A percentile compares a stretch with the other conserved stretches of the same genome.
phyloP scores from a whole-genome alignment of 2,797 vertebrate genomes.

The Syncerus caffer region DNA sequence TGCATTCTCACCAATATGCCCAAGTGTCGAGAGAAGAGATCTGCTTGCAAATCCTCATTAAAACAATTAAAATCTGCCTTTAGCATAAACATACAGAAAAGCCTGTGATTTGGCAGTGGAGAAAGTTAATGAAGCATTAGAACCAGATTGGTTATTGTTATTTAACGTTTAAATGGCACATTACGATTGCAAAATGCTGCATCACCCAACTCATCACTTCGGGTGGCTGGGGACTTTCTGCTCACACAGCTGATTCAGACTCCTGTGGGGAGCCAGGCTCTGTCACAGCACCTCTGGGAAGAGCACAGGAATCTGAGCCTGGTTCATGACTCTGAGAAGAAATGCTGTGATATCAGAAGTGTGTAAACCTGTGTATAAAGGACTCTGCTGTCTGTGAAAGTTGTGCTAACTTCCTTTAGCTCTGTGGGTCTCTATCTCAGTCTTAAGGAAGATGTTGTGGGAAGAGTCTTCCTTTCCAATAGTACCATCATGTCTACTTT shows the following conservation, averaged over 20 bases:
- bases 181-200: background rate
- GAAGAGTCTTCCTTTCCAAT: background rate
- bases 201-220: background rate
- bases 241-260: background rate
- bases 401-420: background rate
- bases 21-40: background rate
- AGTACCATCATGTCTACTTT: background rate
- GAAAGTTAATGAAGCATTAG: constrained; percentile 18
- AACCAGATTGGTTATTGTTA: constrained; percentile 14
- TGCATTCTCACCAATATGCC: background rate
- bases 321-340: background rate
- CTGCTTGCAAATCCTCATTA: constrained; percentile 17
- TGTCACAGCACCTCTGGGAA: background rate
- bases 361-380: background rate
- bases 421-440: background rate
- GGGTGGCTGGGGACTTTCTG: background rate
- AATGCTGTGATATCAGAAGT: background rate
- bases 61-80: constrained; percentile 48
- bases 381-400: background rate
- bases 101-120: background rate
- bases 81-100: constrained; percentile 40
- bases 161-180: constrained; percentile 48
- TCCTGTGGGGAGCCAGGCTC: background rate
- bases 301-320: background rate
- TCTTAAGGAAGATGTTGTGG: background rate